Evolutionary conservation across 1,140 invertebrate species (phyloP).

Genomic region (Papilio polytes): DNA sequence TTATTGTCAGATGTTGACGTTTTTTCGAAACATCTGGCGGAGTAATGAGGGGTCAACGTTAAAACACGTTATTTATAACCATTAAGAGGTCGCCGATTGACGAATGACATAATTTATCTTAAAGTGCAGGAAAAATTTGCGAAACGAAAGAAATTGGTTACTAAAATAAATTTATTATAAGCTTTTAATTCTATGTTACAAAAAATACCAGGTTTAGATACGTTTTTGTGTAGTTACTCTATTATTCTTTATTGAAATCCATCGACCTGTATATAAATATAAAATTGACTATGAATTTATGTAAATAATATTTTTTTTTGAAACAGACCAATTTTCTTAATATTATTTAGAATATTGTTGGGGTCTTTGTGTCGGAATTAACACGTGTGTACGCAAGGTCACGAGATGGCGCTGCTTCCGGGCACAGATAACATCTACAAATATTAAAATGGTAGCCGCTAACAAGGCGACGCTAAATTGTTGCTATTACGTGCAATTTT

Average conservation of each 20-base stretch:
- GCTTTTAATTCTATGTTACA: too few species aligned
- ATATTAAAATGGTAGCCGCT: conserved; percentile 16
- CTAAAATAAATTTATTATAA: not conserved
- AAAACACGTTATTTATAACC: conserved; percentile 14
- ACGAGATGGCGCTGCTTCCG: conserved; percentile 15
- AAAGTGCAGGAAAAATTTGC: not conserved
- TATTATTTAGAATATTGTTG: not conserved
- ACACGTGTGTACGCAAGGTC: not conserved
- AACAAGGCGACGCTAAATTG: conserved; percentile 16
- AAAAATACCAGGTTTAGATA: too few species aligned
- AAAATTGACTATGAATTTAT: too few species aligned
- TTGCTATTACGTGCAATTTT: conserved; percentile 16
- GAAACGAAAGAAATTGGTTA: not conserved
- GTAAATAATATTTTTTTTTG: not conserved
- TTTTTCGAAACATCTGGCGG: conserved; percentile 19
- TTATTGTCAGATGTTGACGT: not conserved
- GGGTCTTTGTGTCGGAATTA: not conserved
- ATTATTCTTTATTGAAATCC: too few species aligned
- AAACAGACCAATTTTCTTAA: not conserved
- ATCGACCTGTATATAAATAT: too few species aligned
- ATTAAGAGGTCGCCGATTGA: conserved; percentile 20
- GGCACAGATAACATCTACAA: conserved; percentile 15
- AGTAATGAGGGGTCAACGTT: conserved; percentile 11
- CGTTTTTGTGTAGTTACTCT: too few species aligned
- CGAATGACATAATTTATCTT: conserved; percentile 22